Evolutionary conservation across 1,140 invertebrate species (phyloP).

Genomic region (Diorhabda sublineata): DNA sequence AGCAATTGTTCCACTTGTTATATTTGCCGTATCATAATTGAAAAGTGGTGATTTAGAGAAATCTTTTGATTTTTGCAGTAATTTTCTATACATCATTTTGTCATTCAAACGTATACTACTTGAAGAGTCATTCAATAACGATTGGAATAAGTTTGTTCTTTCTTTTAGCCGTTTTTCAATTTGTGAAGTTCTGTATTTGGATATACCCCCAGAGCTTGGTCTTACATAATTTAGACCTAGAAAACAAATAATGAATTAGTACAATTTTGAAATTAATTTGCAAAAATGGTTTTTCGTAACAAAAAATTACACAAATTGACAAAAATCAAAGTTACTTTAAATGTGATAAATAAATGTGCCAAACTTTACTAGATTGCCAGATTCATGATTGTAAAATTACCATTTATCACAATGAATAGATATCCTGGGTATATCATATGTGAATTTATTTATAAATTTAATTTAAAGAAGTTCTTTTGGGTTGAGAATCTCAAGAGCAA

Average conservation of each 20-base stretch:
- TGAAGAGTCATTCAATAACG: not conserved
- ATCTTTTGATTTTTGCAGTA: slow-evolving; percentile 22
- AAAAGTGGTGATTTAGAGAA: slow-evolving; percentile 17
- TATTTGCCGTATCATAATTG: slow-evolving; percentile 7
- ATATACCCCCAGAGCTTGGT: slow-evolving; percentile 15
- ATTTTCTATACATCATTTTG: slow-evolving; percentile 39
- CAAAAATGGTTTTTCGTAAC: too few relatives aligned
- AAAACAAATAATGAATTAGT: not conserved
- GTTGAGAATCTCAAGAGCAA: too few relatives aligned
- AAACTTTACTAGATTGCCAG: too few relatives aligned
- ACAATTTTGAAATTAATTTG: too few relatives aligned
- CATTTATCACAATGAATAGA: too few relatives aligned
- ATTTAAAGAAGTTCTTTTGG: too few relatives aligned
- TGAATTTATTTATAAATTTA: too few relatives aligned
- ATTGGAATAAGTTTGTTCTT: not conserved
- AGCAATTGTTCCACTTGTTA: slow-evolving; percentile 21
- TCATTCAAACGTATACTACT: slow-evolving; percentile 37
- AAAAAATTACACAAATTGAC: too few relatives aligned
- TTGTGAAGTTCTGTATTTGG: slow-evolving; percentile 13
- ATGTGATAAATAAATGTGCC: too few relatives aligned
- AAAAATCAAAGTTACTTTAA: too few relatives aligned
- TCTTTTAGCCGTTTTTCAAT: slow-evolving; percentile 22
- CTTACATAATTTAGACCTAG: slow-evolving; percentile 30
- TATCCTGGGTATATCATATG: too few relatives aligned
- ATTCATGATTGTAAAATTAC: too few relatives aligned